A percentile compares a stretch with the other conserved stretches of the same genome.
Conservation (phyloP, 1,140 invertebrate genomes). For the Conus betulinus region DNA sequence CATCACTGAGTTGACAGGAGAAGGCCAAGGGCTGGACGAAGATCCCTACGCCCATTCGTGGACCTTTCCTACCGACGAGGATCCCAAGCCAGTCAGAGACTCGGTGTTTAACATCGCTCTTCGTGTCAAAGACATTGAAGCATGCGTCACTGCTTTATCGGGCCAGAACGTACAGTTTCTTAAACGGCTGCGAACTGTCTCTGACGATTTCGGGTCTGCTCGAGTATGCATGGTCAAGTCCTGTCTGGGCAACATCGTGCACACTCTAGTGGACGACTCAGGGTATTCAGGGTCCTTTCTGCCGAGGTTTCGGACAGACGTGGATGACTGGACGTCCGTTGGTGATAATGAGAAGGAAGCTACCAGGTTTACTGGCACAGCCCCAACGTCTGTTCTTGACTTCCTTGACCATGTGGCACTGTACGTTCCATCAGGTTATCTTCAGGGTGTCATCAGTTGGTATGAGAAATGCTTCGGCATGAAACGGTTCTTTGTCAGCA, state of each 20-base stretch:
- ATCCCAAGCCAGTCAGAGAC: constrained; percentile 51
- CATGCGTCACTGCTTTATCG: constrained; percentile 59
- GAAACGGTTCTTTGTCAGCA: constrained; percentile 76
- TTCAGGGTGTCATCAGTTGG: too few relatives aligned
- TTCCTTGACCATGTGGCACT: too few relatives aligned
- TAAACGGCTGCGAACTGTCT: constrained; percentile 56
- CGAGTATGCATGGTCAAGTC: constrained; percentile 75
- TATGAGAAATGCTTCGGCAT: constrained; percentile 73
- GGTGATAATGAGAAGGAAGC: too few relatives aligned
- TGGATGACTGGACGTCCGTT: too few relatives aligned
- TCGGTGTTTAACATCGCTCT: constrained; percentile 78
- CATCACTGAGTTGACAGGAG: constrained; percentile 67
- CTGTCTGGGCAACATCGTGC: constrained; percentile 77
- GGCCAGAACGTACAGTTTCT: constrained; percentile 62
- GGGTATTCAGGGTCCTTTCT: constrained; percentile 75
- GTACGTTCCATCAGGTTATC: too few relatives aligned
- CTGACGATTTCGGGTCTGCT: constrained; percentile 69
- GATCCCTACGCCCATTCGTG: constrained; percentile 47
- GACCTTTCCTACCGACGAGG: background rate
- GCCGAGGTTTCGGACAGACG: constrained; percentile 69
- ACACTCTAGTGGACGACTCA: constrained; percentile 76
- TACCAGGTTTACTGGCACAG: too few relatives aligned
- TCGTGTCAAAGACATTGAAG: constrained; percentile 74
- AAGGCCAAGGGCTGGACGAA: background rate
- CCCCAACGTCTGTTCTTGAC: too few relatives aligned